Evolutionary conservation across 2,797 vertebrate species (phyloP).

Genomic region (Chrysocyon brachyurus): DNA sequence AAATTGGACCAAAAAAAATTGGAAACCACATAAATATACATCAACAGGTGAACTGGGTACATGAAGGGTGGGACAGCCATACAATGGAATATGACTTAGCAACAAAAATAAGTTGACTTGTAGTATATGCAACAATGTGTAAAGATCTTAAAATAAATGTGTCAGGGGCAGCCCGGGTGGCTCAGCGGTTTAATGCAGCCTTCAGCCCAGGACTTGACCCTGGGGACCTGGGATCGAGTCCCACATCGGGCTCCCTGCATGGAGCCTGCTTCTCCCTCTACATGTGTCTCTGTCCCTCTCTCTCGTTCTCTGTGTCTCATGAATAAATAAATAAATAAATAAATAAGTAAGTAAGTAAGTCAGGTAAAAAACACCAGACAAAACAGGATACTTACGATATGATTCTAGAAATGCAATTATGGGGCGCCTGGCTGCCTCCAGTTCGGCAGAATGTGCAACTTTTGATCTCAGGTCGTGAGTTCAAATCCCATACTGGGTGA

Average conservation of each 20-base stretch:
- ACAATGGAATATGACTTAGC: neutral
- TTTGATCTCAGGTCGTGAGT: neutral
- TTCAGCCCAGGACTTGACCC: no score
- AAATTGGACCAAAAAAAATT: neutral
- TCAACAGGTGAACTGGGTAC: neutral
- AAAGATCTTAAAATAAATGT: neutral
- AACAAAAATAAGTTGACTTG: neutral
- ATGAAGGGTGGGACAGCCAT: no score
- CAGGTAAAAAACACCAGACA: neutral
- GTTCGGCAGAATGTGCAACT: neutral
- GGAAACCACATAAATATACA: neutral
- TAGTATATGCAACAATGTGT: neutral
- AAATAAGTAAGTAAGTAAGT: neutral
- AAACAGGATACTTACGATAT: neutral
- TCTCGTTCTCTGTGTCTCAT: no score
- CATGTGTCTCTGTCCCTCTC: no score
- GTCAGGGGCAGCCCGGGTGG: neutral
- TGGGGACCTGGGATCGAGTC: no score
- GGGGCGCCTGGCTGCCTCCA: neutral
- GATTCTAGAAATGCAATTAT: neutral
- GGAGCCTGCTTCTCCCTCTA: no score
- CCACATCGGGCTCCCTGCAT: no score
- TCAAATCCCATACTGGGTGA: neutral
- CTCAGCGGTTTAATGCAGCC: no score
- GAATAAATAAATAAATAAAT: no score